Percentiles rank a stretch among this genome's conserved stretches.
Conservation (phyloP, 37 sponge, comb jelly and placozoan genomes). For the Diacarnus erythraeanus region DNA sequence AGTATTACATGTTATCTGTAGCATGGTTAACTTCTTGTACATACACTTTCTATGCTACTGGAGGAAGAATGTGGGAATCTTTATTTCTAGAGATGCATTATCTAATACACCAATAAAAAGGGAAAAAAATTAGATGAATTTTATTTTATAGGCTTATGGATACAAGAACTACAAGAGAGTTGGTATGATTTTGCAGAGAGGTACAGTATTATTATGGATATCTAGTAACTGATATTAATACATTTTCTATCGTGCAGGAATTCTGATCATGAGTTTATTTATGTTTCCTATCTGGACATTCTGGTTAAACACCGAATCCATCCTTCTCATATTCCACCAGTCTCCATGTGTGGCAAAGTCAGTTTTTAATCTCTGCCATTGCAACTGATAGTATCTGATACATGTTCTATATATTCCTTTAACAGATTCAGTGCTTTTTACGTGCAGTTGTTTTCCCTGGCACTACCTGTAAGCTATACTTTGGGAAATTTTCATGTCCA, state of each 20-base stretch:
- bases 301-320: slow-evolving; percentile 65
- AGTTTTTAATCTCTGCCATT: not conserved
- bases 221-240: not conserved
- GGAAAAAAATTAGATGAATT: not conserved
- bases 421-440: slow-evolving; percentile 26
- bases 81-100: no score
- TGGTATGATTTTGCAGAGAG: slow-evolving; percentile 63
- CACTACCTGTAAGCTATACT: slow-evolving; percentile 36
- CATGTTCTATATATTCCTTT: not conserved
- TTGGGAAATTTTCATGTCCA: no score
- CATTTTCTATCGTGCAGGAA: slow-evolving; percentile 20
- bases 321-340: slow-evolving; percentile 56
- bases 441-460: slow-evolving; percentile 18
- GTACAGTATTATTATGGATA: slow-evolving; percentile 10
- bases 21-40: no score
- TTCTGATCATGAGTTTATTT: slow-evolving; percentile 39
- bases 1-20: no score
- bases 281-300: slow-evolving; percentile 44
- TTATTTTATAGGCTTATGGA: slow-evolving; percentile 48
- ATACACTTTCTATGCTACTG: no score
- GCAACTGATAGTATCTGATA: not conserved
- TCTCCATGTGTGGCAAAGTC: slow-evolving; percentile 61
- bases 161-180: slow-evolving; percentile 64
- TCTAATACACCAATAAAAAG: no score
- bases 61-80: no score